Base-by-base conservation (phyloP, 2,888 invertebrate species). In the Alloplasta piceator region DNA sequence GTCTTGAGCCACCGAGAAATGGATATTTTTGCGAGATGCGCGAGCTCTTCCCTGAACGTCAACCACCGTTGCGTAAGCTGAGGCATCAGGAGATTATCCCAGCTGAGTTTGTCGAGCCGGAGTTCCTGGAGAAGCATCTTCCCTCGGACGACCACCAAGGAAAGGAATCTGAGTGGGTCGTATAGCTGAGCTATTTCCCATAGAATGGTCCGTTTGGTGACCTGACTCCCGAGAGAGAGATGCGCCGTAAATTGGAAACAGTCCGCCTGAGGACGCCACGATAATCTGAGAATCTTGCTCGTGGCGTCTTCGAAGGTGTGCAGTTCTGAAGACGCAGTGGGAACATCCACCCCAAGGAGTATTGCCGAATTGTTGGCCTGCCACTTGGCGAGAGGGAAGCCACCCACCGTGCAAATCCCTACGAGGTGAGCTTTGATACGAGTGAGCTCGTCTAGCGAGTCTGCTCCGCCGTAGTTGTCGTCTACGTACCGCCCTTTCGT, bases 121-220 rank as follows among this genome's bases (percentile, higher is more conserved):
- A 84, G 41, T 5, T 66, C 43, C 50, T 84, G 84, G 0, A 84
- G 7, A 0, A 85, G n/a, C 2, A 83, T 55, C 36, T 86, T 84
- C 1, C 83, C 84, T n/a, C 50, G 56, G 9, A 85, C 78, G 0
- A 78, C 43, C 0, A 82, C 61, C 1, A 83, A 85, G 1, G 82
- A 39, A 0, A 81, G 12, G 46, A 80, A 81, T 0, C 83, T 82
- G 0, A 85, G 67, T 4, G 82, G 84, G 52, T 85, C 83, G 16
- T 71, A 85, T 6, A 85, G 48, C 12, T 75, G 73, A 6, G 84
- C 82, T 0, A 78, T 36, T 39, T 82, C 63, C 0, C 82, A 84
- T 0, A 83, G 39, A 6, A 82, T 64, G 0, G 39, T 5, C 0
- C 84, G 26, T 56, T 85, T 83, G 0, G 82, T 80, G 38, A 76